Base-by-base conservation (phyloP, 2,888 invertebrate genomes). In the Euproctis similis region DNA sequence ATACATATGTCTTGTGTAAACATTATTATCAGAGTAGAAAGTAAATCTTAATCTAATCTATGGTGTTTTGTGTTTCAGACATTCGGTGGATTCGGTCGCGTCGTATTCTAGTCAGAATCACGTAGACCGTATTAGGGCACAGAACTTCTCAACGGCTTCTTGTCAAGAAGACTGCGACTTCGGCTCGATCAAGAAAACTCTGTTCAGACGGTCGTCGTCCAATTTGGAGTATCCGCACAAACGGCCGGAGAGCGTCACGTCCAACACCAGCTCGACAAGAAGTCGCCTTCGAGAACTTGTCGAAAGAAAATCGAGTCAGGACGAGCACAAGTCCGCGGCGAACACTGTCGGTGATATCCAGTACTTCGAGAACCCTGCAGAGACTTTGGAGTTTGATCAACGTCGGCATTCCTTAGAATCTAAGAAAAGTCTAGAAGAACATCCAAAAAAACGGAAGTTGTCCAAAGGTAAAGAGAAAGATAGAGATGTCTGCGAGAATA, bases 51-150 rank as follows among this genome's bases (percentile, higher is more conserved):
- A 76, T 73, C 74, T 77, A 70, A 77, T 75, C 73, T 66, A 31
- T 36, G 39, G 39, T 64, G 52, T 75, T 73, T 67, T 72, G 36
- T 45, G 50, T 85, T 85, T 46, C 82, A 85, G 85, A 62, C 85
- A 85, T 76, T 85, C 85, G 69, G 85, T 85, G 75, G 85, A 85
- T 80, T 85, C 85, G 81, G 86, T 84, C 77, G 81, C 85, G 78
- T 85, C 85, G 81, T 82, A 84, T 80, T 85, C 85, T 81, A 85
- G 85, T 63, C 85, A 85, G 81, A 82, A 84, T 80, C 85, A 85
- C 85, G 85, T 85, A 67, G 85, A 85, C 82, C 84, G 84, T 63
- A 85, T 84, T 70, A 78, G 85, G 68, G 80, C 82, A 66, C 82
- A 82, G 68, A 80, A 81, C 55, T 80, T 80, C 77, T 81, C 80